Evolutionary conservation across 2,113 vertebrate genomes (phyloP).

Genomic region (Tupaia chinensis): DNA sequence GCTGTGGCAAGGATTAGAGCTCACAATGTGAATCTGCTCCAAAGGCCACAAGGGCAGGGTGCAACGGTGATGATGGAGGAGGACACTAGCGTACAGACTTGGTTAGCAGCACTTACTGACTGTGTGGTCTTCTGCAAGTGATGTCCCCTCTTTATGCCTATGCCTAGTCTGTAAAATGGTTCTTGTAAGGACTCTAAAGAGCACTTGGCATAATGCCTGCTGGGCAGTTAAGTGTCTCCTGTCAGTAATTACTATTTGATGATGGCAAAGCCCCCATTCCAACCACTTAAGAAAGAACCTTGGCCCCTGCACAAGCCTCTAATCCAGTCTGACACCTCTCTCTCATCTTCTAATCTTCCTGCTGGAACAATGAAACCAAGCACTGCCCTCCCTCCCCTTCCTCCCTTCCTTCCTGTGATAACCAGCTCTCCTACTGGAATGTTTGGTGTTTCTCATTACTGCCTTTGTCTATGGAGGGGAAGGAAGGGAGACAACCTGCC

Average conservation of each 20-base stretch:
- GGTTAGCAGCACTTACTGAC: background rate
- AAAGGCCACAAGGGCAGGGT: background rate
- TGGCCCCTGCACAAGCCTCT: background rate
- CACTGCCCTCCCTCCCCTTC: background rate
- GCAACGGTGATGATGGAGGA: background rate
- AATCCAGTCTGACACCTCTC: background rate
- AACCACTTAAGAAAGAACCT: background rate
- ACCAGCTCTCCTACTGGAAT: background rate
- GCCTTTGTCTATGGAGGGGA: slow-evolving; percentile 81
- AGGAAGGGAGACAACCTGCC: slow-evolving; percentile 29
- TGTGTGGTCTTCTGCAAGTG: background rate
- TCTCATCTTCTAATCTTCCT: background rate
- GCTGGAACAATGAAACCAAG: slow-evolving; percentile 51
- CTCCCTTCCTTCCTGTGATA: slow-evolving; percentile 72
- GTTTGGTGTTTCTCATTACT: slow-evolving; percentile 68
- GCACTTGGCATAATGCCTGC: background rate
- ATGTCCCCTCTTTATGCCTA: background rate
- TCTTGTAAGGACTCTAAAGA: background rate
- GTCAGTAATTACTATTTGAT: background rate
- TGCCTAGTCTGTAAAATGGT: background rate
- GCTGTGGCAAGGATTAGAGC: background rate
- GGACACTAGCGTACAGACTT: background rate
- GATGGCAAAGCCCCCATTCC: rapidly evolving
- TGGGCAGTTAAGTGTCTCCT: background rate
- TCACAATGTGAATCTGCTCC: background rate